Evolutionary conservation across 1,140 invertebrate species (phyloP), one percentile per base, ranked within the genome.

Genomic region (Aphis craccivora): DNA sequence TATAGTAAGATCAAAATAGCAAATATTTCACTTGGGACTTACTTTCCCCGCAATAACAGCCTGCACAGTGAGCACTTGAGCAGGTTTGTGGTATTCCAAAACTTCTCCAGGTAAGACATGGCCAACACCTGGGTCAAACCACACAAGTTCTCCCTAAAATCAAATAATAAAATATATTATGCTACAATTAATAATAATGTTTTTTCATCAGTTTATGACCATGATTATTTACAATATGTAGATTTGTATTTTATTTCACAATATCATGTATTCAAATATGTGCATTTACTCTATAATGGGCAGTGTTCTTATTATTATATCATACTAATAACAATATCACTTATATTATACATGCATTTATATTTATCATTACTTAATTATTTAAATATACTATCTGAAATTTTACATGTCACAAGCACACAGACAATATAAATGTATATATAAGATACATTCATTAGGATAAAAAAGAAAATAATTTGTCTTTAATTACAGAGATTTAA

Each of bases 111-210:
- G 98, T 94, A 98, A 96, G 94, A 98, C 97, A 96, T 98, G 97
- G 53, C 98, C 97, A 94, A 98, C 96, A 30, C 98, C 97, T 60
- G 98, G 98, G 96, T 98, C 98, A 96, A 98, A 99, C 98, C 98
- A 99, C 94, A 99, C 97, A 95, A 98, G 96, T 95, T 98, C 98
- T 88, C 98, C 98, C 95, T 95, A 94, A 43, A 94, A 94, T 91
- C 37, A 93, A 40, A 94, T 48, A 83, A 83, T 40, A 43, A 84
- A 84, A 37, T 43, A 23, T 37, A 76, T 76, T 43, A 84, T 25
- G 83, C 14, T 25, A 18, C 14, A 5, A n/a, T n/a, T n/a, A n/a
- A 30, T 67, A 67, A 35, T 35, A n/a, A n/a, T 6, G 11, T 76
- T 76, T 67, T 76, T n/a, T 40, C 37, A 23, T 76, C 60, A 4